Evolutionary conservation across 92 coral and sea anemone species (phyloP), one percentile per base, ranked within the genome.

Genomic region (Porites rus): DNA sequence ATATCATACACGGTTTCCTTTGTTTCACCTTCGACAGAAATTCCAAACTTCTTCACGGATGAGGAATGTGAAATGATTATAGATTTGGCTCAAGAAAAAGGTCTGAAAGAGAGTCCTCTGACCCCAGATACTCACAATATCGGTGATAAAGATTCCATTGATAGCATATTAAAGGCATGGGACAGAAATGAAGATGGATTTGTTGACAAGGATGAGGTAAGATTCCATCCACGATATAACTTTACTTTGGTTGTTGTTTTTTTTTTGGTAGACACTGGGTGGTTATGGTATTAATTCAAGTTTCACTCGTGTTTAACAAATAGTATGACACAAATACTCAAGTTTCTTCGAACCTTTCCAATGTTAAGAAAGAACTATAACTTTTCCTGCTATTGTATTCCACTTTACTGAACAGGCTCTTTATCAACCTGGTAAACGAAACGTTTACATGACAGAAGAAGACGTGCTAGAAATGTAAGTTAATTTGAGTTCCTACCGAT

Each of bases 31-130:
- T 38, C 10, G 6, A 16, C 67, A 97, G 99, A 97, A 92, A 97
- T 97, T 66, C 92, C 96, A 79, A 94, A 95, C 75, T 93, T 97
- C 86, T 97, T 97, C 63, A 84, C 99, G 43, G 92, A 73, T 53
- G 99, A 97, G 8, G 99, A 97, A 71, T 97, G 99, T 61, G 97
- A 95, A 24, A 79, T 92, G 78, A 96, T 97, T 14, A 90, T 97
- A 21, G 99, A 97, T 22, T 64, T 97, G 90, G 99, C 99, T 0
- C 88, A 77, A 69, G 86, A 87, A 6, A 97, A 93, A 64, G 98
- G 98, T 20, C 69, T 97, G 91, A 74, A 86, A 78, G 93, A 88
- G 22, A 97, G 89, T 56, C 93, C 98, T 24, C 80, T 87, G 25
- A 69, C 78, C 59, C 90, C 61, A 72, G 92, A 93, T 43, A 62